Conservation (phyloP, 1,140 invertebrate species). For the Piezodorus guildinii region DNA sequence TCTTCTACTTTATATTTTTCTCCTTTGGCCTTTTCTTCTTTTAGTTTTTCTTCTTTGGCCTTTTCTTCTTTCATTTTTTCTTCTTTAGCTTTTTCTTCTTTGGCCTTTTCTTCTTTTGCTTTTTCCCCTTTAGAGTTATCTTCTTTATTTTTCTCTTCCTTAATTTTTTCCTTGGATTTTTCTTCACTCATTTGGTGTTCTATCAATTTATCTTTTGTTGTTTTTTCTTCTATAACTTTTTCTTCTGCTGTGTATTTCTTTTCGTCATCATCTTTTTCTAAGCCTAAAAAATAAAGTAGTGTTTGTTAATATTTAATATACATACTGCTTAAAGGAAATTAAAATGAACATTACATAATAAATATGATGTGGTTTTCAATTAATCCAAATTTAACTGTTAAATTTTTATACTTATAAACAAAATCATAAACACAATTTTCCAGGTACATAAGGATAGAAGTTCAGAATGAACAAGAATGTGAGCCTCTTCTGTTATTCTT, state of each 20-base stretch:
- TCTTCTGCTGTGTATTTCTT: conserved; percentile 61
- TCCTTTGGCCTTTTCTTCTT: not conserved
- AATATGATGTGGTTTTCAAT: too few relatives aligned
- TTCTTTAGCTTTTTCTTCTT: not conserved
- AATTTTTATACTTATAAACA: too few relatives aligned
- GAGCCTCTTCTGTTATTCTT: too few relatives aligned
- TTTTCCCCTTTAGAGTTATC: conserved; percentile 21
- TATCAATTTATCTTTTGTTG: conserved; percentile 31
- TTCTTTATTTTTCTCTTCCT: conserved; percentile 7
- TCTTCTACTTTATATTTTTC: conserved; percentile 2
- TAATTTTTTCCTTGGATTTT: not conserved
- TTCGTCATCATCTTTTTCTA: conserved; percentile 37
- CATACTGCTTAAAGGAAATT: too few relatives aligned
- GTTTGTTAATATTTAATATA: too few relatives aligned
- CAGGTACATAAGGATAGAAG: too few relatives aligned
- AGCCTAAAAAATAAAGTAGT: not conserved
- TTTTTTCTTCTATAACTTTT: conserved; percentile 47
- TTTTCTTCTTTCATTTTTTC: not conserved
- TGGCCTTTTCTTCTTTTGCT: conserved; percentile 24
- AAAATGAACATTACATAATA: too few relatives aligned
- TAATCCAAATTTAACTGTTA: too few relatives aligned
- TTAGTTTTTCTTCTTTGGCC: not conserved
- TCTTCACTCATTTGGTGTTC: not conserved
- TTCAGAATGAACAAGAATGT: too few relatives aligned
- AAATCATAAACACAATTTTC: too few relatives aligned